Conservation (phyloP, 2,113 vertebrate genomes). For the Ochotona princeps region DNA sequence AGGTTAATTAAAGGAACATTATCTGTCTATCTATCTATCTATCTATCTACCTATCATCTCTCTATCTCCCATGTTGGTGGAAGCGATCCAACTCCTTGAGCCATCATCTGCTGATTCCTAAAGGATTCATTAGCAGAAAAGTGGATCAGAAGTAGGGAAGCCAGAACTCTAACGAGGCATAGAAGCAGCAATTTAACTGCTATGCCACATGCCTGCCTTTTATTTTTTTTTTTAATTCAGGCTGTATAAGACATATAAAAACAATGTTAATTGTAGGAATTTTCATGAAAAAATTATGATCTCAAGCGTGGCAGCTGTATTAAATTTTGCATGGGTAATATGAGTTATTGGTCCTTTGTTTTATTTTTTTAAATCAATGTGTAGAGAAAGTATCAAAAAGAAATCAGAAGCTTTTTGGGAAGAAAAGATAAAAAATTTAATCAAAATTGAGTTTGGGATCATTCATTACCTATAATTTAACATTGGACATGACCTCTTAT, state of each 20-base stretch:
- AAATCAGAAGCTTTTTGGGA: background rate
- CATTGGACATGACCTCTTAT: background rate
- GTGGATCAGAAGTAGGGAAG: too few relatives aligned
- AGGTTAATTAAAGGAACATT: too few relatives aligned
- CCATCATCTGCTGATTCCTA: too few relatives aligned
- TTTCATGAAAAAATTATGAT: background rate
- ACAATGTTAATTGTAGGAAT: slow-evolving; percentile 51
- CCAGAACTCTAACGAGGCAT: too few relatives aligned
- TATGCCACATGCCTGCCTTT: too few relatives aligned
- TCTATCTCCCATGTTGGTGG: too few relatives aligned
- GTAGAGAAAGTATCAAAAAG: background rate
- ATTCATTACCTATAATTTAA: background rate
- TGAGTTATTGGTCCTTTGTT: background rate
- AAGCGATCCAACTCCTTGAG: too few relatives aligned
- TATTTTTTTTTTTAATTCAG: background rate
- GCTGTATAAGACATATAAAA: slow-evolving; percentile 37
- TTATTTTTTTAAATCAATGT: slow-evolving; percentile 44
- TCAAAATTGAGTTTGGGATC: background rate
- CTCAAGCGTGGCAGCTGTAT: background rate
- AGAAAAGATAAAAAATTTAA: background rate
- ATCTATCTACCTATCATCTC: too few relatives aligned
- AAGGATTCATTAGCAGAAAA: too few relatives aligned
- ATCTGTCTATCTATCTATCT: too few relatives aligned
- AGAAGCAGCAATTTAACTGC: too few relatives aligned
- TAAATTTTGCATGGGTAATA: slow-evolving; percentile 3